Conservation (phyloP, 2,113 vertebrate species). For the Tricholaema leucomelas region DNA sequence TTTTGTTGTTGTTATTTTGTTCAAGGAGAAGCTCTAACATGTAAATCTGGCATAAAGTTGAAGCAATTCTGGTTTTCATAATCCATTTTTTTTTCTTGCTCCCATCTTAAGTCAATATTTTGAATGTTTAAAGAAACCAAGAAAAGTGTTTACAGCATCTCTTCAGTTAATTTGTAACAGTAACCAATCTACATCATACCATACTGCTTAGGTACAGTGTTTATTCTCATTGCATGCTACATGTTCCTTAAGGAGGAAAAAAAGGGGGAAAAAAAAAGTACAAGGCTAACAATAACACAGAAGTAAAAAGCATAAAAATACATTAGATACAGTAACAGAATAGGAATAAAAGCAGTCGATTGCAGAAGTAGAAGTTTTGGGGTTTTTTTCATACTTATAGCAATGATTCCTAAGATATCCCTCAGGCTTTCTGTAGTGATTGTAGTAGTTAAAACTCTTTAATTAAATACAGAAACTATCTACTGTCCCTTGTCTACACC, state of each 20-base stretch:
- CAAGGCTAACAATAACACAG: background rate
- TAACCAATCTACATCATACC: background rate
- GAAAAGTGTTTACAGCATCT: background rate
- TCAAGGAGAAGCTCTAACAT: background rate
- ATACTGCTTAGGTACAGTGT: background rate
- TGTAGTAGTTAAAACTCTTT: background rate
- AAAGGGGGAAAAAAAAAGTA: background rate
- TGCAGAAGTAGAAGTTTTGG: background rate
- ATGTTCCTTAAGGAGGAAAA: background rate
- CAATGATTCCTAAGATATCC: background rate
- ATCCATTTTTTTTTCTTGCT: background rate
- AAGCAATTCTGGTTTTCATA: conserved; percentile 19
- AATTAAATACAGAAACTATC: background rate
- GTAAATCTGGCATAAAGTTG: conserved; percentile 22
- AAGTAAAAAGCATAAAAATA: background rate
- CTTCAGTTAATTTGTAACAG: background rate
- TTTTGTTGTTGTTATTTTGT: background rate
- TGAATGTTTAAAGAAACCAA: background rate
- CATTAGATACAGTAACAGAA: background rate
- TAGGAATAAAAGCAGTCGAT: background rate
- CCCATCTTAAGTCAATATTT: conserved; percentile 15
- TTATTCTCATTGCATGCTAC: background rate
- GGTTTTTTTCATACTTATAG: background rate
- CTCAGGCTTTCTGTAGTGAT: background rate
- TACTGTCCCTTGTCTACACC: background rate